phyloP scores from a whole-genome alignment of 2,888 invertebrate species.

The Boloria selene region DNA sequence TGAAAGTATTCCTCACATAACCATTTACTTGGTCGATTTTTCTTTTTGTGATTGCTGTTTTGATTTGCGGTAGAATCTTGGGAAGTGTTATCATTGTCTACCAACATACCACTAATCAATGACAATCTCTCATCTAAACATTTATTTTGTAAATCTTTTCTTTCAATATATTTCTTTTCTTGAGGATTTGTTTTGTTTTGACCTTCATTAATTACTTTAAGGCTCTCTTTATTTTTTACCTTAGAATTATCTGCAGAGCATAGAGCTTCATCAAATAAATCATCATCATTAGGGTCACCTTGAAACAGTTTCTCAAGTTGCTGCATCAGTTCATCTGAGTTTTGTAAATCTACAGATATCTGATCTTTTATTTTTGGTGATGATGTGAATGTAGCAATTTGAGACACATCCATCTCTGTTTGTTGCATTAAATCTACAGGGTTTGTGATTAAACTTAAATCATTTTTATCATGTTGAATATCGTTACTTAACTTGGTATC shows the following conservation, averaged over 20 bases:
- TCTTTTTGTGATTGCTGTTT: conserved; percentile 49
- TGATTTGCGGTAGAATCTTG: conserved; percentile 23
- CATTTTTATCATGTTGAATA: conserved; percentile 23
- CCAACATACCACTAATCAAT: conserved; percentile 58
- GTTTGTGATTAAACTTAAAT: conserved; percentile 29
- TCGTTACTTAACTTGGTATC: conserved; percentile 14
- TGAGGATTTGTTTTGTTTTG: conserved; percentile 23
- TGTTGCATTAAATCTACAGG: conserved; percentile 6
- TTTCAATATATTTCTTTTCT: conserved; percentile 45
- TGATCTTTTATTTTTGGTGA: conserved; percentile 42
- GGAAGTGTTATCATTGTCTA: conserved; percentile 42
- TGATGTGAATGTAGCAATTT: conserved; percentile 15
- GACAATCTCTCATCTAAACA: conserved; percentile 67
- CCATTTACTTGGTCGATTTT: conserved; percentile 63
- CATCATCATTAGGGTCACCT: conserved; percentile 66
- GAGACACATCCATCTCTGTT: conserved; percentile 8
- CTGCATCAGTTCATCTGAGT: conserved; percentile 65
- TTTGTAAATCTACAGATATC: conserved; percentile 53
- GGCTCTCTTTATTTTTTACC: conserved; percentile 39
- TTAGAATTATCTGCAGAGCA: conserved; percentile 52
- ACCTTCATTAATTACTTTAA: background rate
- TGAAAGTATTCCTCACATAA: conserved; percentile 74
- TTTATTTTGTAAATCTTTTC: conserved; percentile 59
- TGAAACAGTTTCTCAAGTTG: conserved; percentile 75
- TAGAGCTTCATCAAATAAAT: conserved; percentile 66